phyloP scores from a whole-genome alignment of 1,140 invertebrate species.

The Cotesia glomerata region DNA sequence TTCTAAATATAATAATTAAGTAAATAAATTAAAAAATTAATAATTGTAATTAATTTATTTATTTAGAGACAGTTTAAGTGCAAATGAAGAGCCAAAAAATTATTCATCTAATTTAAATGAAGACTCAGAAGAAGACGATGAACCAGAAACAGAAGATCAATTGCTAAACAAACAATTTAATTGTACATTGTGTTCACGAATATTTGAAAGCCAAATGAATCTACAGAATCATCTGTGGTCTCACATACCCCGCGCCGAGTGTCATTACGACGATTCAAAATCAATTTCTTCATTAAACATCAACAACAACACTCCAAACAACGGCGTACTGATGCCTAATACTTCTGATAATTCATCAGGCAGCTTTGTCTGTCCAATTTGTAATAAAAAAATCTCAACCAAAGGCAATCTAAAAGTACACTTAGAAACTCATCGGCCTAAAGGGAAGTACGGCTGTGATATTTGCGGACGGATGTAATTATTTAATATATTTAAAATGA shows the following conservation, averaged over 20 bases:
- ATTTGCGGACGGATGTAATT: slow-evolving; percentile 76
- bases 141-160: slow-evolving; percentile 13
- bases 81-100: too few species aligned
- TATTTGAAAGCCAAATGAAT: slow-evolving; percentile 63
- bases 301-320: slow-evolving; percentile 46
- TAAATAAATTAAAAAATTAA: too few species aligned
- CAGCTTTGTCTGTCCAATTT: slow-evolving; percentile 67
- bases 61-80: too few species aligned
- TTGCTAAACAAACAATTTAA: slow-evolving; percentile 55
- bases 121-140: not conserved
- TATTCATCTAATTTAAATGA: not conserved
- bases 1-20: too few species aligned
- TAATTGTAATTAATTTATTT: too few species aligned
- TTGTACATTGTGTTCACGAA: slow-evolving; percentile 63
- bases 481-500: slow-evolving; percentile 4
- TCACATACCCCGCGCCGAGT: slow-evolving; percentile 53
- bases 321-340: slow-evolving; percentile 2
- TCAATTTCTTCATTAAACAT: slow-evolving; percentile 25
- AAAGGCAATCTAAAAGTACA: slow-evolving; percentile 72
- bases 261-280: slow-evolving; percentile 39
- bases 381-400: slow-evolving; percentile 68
- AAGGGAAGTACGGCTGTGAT: slow-evolving; percentile 70
- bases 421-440: slow-evolving; percentile 70
- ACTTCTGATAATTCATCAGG: slow-evolving; percentile 29
- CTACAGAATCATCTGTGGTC: slow-evolving; percentile 68